These are phyloP conservation scores for Channallabes apus DNA, from an alignment of 2,797 vertebrate genomes.

Conservation along the genomic window DNA sequence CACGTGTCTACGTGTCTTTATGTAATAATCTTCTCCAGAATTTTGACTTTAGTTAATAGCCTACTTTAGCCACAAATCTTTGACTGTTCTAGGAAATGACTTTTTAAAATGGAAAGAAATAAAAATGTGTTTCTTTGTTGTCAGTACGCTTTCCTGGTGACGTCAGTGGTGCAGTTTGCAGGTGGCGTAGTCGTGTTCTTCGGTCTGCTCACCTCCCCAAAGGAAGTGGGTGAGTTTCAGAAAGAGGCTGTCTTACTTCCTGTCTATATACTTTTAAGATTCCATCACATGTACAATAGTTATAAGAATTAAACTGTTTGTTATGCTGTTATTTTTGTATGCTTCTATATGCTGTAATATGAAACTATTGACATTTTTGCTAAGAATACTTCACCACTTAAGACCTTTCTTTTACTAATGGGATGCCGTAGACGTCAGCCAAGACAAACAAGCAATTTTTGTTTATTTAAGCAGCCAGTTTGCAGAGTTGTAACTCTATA, in stretches of 20 bases:
- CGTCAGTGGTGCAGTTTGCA: conserved; percentile 92
- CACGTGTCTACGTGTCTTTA: neutral
- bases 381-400: neutral
- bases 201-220: conserved; percentile 89
- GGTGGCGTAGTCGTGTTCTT: conserved; percentile 93
- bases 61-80: neutral
- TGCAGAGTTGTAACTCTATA: neutral
- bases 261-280: neutral
- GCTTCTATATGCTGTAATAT: too few relatives aligned
- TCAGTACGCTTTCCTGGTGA: conserved; percentile 96
- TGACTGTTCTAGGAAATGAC: neutral
- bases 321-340: neutral
- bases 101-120: conserved; percentile 18
- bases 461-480: neutral
- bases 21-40: neutral
- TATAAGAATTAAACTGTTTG: neutral
- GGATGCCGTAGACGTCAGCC: neutral
- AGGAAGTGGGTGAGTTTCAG: conserved; percentile 88
- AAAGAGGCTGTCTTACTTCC: neutral
- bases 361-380: neutral
- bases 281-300: neutral
- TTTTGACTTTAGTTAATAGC: neutral
- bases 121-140: conserved; percentile 10
- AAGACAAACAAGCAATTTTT: neutral
- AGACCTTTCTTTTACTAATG: neutral